Evolutionary conservation across 2,888 invertebrate species (phyloP).

Genomic region (Hydropsyche betteni): DNA sequence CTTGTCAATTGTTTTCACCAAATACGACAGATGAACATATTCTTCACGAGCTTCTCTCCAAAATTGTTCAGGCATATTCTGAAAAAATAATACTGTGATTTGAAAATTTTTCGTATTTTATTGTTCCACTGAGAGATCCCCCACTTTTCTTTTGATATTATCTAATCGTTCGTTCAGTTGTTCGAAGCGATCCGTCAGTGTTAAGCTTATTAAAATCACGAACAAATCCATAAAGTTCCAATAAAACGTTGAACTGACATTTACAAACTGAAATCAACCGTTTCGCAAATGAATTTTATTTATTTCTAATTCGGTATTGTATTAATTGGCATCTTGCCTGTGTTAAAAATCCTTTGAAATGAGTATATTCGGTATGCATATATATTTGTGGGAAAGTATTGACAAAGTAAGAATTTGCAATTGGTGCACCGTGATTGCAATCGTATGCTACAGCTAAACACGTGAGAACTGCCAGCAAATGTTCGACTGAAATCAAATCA

Average conservation of each 20-base stretch:
- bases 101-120: too few species aligned
- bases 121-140: slow-evolving; percentile 42
- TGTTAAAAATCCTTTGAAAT: slow-evolving; percentile 60
- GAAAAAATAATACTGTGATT: slow-evolving; percentile 50
- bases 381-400: slow-evolving; percentile 60
- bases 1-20: slow-evolving; percentile 69
- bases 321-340: slow-evolving; percentile 54
- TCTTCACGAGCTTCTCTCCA: slow-evolving; percentile 75
- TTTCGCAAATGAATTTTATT: too few species aligned
- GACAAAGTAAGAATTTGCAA: slow-evolving; percentile 52
- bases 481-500: slow-evolving; percentile 64
- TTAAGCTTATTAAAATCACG: slow-evolving; percentile 75
- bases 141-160: slow-evolving; percentile 64
- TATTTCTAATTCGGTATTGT: too few species aligned
- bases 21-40: slow-evolving; percentile 69
- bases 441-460: slow-evolving; percentile 61
- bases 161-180: slow-evolving; percentile 68
- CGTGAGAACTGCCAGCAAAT: slow-evolving; percentile 68
- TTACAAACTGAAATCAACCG: slow-evolving; percentile 58
- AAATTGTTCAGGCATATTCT: slow-evolving; percentile 65
- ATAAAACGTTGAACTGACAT: slow-evolving; percentile 70
- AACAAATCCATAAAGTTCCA: slow-evolving; percentile 81
- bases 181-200: slow-evolving; percentile 71
- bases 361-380: slow-evolving; percentile 57
- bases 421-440: slow-evolving; percentile 54